Evolutionary conservation across 2,113 vertebrate species (phyloP).

Genomic region (Eclectus roratus): DNA sequence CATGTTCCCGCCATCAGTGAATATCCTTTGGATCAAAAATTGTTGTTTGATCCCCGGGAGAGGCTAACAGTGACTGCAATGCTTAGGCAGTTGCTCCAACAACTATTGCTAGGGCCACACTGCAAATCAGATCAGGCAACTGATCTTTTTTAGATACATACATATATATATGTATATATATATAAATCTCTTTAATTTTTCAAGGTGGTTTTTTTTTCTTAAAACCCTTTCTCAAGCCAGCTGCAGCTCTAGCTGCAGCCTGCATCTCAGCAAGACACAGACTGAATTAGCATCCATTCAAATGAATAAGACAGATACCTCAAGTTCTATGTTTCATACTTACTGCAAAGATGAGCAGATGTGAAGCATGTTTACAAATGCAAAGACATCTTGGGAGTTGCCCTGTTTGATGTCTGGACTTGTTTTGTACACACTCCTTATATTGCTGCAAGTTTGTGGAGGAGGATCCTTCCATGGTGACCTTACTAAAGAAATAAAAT

Average conservation of each 20-base stretch:
- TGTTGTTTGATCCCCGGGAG: neutral
- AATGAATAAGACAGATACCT: conserved; percentile 10
- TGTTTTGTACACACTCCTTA: conserved; percentile 42
- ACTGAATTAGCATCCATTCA: conserved; percentile 33
- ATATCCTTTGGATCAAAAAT: neutral
- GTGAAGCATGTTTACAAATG: conserved; percentile 48
- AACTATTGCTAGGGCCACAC: neutral
- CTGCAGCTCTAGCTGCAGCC: conserved; percentile 23
- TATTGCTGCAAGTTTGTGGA: conserved; percentile 6
- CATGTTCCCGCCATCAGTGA: neutral
- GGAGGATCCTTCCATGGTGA: conserved; percentile 14
- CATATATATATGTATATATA: neutral
- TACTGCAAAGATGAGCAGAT: conserved; percentile 44
- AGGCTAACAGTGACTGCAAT: neutral
- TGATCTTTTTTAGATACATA: neutral
- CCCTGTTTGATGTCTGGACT: conserved; percentile 53
- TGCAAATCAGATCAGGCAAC: neutral
- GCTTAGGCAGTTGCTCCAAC: neutral
- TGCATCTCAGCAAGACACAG: neutral
- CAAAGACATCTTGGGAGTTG: conserved; percentile 52
- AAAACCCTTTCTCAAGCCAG: neutral
- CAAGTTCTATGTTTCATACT: conserved; percentile 27
- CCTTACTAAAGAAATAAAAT: conserved; percentile 27
- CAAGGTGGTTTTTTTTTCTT: neutral
- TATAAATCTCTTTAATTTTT: neutral